Percentiles rank a stretch among this genome's conserved stretches.
Evolutionary conservation across 1,140 invertebrate species (phyloP).

Genomic region (Drosophila quadrilineata): DNA sequence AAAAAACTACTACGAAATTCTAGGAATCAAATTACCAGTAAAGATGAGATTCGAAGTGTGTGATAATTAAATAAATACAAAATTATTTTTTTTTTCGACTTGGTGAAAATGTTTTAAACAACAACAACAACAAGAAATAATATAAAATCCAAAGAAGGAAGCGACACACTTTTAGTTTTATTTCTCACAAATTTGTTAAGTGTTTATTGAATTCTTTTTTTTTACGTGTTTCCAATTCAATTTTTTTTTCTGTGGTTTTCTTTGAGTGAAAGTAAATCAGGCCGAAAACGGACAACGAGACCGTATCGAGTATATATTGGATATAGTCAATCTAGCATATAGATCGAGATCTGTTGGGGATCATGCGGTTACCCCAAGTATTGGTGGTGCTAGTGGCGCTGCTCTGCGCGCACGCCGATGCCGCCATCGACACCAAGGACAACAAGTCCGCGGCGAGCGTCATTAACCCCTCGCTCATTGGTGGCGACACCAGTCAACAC

Average conservation of each 20-base stretch:
- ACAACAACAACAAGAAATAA: not conserved
- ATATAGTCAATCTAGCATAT: too few relatives aligned
- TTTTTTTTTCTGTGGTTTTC: constrained; percentile 43
- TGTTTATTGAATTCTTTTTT: constrained; percentile 34
- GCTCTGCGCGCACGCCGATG: constrained; percentile 23
- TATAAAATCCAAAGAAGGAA: constrained; percentile 14
- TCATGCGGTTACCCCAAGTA: constrained; percentile 31
- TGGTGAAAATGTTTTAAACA: constrained; percentile 8
- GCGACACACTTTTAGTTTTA: constrained; percentile 27
- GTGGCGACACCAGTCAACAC: constrained; percentile 38
- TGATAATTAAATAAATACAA: too few relatives aligned
- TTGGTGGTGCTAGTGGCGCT: constrained; percentile 34
- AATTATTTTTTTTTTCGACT: constrained; percentile 15
- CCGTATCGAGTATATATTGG: constrained; percentile 60
- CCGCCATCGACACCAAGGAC: constrained; percentile 63
- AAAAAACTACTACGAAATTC: constrained; percentile 39
- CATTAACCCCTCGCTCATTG: not conserved
- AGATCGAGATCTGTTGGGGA: too few relatives aligned
- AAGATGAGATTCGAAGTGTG: constrained; percentile 14
- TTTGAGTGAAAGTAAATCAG: constrained; percentile 65
- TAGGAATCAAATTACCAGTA: constrained; percentile 32
- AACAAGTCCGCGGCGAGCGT: constrained; percentile 26
- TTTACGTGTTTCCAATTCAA: not conserved
- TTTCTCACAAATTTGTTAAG: constrained; percentile 15
- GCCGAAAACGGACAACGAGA: constrained; percentile 35